A percentile compares a stretch with the other conserved stretches of the same genome.
Evolutionary conservation across 2,113 vertebrate species (phyloP).

Genomic region (Clarias macrocephalus): DNA sequence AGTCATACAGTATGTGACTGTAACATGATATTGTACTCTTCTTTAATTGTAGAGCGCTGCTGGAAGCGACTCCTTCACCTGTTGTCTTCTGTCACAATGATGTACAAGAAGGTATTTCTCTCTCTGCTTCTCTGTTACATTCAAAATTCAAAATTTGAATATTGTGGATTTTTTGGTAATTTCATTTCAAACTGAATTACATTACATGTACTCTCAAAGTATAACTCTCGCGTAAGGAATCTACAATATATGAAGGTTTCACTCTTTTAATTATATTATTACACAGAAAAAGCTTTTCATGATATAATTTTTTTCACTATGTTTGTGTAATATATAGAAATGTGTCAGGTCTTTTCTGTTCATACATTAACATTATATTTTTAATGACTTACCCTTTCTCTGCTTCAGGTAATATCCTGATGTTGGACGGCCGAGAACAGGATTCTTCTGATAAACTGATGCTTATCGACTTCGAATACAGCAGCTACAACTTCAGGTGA

Average conservation of each 20-base stretch:
- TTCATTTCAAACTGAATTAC: too few relatives aligned
- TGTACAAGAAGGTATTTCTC: constrained; percentile 84
- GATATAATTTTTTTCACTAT: too few relatives aligned
- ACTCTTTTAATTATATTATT: too few relatives aligned
- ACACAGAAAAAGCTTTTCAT: too few relatives aligned
- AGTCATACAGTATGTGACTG: too few relatives aligned
- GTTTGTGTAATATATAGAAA: too few relatives aligned
- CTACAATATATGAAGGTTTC: too few relatives aligned
- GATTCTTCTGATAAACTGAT: constrained; percentile 77
- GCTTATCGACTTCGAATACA: constrained; percentile 97
- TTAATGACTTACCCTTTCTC: background rate
- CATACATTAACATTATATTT: background rate
- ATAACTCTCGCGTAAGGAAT: too few relatives aligned
- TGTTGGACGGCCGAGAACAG: constrained; percentile 68
- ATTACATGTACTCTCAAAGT: too few relatives aligned
- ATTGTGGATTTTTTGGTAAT: too few relatives aligned
- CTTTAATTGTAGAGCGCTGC: constrained; percentile 70
- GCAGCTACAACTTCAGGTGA: constrained; percentile 95
- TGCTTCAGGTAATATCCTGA: constrained; percentile 83
- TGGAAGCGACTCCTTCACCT: constrained; percentile 81
- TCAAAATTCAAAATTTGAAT: too few relatives aligned
- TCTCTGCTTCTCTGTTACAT: background rate
- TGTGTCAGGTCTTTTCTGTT: background rate
- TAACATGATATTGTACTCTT: background rate
- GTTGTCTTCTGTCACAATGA: constrained; percentile 97